phyloP scores from a whole-genome alignment of 1,140 invertebrate genomes.

The Drosophila dunni region DNA sequence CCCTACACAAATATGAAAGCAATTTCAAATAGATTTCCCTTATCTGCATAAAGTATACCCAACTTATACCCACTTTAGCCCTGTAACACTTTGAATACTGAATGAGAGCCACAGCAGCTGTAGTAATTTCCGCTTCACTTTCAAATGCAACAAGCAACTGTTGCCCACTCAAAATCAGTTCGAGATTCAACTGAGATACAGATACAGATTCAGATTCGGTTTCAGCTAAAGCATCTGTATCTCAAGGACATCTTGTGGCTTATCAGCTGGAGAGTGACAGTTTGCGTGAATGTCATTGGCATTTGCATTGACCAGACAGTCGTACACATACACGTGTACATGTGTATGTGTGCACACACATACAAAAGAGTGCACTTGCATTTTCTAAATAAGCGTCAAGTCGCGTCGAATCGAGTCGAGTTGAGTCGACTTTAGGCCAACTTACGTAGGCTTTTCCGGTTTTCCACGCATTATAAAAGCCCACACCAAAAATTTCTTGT shows the following conservation, averaged over 20 bases:
- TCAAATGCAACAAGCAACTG: constrained; percentile 32
- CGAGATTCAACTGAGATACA: not conserved
- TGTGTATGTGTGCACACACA: too few relatives aligned
- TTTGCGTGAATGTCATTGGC: constrained; percentile 69
- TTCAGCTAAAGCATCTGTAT: constrained; percentile 7
- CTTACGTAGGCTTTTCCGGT: constrained; percentile 75
- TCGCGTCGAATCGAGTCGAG: not conserved
- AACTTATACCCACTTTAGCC: not conserved
- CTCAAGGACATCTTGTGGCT: constrained; percentile 67
- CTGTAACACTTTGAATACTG: too few relatives aligned
- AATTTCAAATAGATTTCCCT: not conserved
- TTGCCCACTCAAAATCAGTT: not conserved
- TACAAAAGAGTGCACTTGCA: constrained; percentile 61
- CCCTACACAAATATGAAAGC: not conserved
- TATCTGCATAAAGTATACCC: too few relatives aligned
- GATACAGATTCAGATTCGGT: not conserved
- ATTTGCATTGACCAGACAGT: constrained; percentile 16
- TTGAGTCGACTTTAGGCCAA: constrained; percentile 15
- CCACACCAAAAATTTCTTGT: constrained; percentile 46
- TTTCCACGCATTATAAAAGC: constrained; percentile 55
- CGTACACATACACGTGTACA: too few relatives aligned
- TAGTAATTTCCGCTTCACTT: constrained; percentile 47
- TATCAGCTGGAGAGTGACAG: constrained; percentile 55
- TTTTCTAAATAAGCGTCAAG: constrained; percentile 51
- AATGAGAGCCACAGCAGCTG: not conserved